Evolutionary conservation across 1,140 invertebrate species (phyloP), one percentile per base, ranked within the genome.

Genomic region (Drosophila ercepeae): DNA sequence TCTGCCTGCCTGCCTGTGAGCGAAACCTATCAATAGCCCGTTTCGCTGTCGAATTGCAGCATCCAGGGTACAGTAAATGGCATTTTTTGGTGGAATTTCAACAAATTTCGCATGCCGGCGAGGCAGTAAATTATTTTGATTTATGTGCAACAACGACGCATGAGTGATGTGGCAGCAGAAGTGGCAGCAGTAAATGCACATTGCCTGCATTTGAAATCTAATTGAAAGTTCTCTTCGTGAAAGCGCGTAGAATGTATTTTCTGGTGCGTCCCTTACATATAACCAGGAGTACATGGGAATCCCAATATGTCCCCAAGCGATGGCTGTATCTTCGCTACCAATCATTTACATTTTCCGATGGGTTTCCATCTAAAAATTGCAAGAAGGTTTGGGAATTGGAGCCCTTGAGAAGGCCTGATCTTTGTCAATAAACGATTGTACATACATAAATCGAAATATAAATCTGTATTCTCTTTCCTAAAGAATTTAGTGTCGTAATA

Each of bases 121-220:
- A n/a, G 59, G 55, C 53, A 63, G 58, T 88, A 76, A 81, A 81
- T 88, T 88, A 82, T 82, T 77, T 73, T 84, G 82, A 84, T 84
- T 88, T 88, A 84, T 84, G 55, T 58, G 46, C 54, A 69, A 54
- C 54, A 64, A 45, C 36, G 64, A 42, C 46, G 58, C 46, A 65
- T 78, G 54, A 58, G 59, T 54, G 59, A 84, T 73, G 59, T 36
- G 48, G n/a, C n/a, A n/a, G n/a, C n/a, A n/a, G n/a, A 61, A 58
- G 29, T 36, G 53, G 44, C 57, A 61, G 29, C 25, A 23, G 21
- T 16, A 32, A 63, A 61, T 14, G 58, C 3, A 27, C 21, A 44
- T 52, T 53, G 49, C n/a, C 39, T 49, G 45, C 27, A 65, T 78
- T 77, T 53, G 53, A 70, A 75, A 75, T 75, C 58, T 54, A 79